Evolutionary conservation across 2,113 vertebrate genomes (phyloP).

Genomic region (Tauraco erythrolophus): DNA sequence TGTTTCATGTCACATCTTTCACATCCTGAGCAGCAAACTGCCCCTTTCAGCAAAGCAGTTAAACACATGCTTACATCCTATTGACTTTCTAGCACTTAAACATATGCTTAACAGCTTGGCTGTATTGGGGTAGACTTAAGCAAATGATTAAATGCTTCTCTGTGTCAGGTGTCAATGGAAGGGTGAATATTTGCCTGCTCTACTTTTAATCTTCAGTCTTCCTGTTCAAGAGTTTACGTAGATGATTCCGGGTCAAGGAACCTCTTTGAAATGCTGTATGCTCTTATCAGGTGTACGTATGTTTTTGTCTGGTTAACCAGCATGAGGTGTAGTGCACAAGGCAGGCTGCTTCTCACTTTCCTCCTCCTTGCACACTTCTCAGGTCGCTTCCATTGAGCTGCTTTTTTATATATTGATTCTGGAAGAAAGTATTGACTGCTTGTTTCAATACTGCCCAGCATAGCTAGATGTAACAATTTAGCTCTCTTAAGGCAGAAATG

Average conservation of each 20-base stretch:
- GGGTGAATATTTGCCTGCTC: background rate
- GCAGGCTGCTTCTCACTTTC: background rate
- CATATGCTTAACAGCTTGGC: conserved; percentile 22
- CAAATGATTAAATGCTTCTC: conserved; percentile 41
- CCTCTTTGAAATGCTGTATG: background rate
- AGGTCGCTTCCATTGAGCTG: conserved; percentile 34
- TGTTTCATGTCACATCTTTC: background rate
- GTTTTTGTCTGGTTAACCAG: conserved; percentile 6
- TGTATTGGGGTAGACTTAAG: conserved; percentile 9
- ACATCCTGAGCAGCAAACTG: background rate
- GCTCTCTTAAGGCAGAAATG: conserved; percentile 70
- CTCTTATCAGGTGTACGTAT: background rate
- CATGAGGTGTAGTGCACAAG: background rate
- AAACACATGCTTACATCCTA: background rate
- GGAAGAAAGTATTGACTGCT: conserved; percentile 59
- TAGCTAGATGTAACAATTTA: conserved; percentile 71
- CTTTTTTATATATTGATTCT: conserved; percentile 68
- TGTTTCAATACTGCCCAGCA: conserved; percentile 58
- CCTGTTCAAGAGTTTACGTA: background rate
- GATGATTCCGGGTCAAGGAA: background rate
- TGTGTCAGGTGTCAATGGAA: background rate
- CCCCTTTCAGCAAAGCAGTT: conserved; percentile 13
- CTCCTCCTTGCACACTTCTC: conserved; percentile 27
- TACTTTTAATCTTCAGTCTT: conserved; percentile 11
- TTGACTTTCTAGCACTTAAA: conserved; percentile 36